Conservation (phyloP, 2,113 vertebrate genomes). For the Acrocephalus kingi region DNA sequence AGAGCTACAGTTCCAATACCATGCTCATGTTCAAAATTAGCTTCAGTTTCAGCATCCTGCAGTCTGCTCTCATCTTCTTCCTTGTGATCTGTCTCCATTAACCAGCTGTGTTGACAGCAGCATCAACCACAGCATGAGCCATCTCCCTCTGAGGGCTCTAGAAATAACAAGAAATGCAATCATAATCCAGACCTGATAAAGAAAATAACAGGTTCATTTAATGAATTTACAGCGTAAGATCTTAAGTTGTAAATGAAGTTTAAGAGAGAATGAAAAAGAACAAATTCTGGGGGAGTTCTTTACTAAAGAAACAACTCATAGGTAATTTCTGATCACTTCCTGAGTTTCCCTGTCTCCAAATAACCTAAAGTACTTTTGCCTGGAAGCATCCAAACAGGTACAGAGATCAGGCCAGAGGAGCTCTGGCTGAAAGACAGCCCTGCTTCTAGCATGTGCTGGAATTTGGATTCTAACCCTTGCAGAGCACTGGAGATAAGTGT, state of each 20-base stretch:
- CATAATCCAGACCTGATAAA: neutral
- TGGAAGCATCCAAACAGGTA: neutral
- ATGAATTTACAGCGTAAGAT: neutral
- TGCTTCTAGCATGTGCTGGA: neutral
- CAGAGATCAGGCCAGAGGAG: neutral
- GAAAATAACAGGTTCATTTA: neutral
- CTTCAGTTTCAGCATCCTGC: neutral
- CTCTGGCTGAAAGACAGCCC: neutral
- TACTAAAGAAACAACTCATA: neutral
- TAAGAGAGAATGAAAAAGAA: neutral
- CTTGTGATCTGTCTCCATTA: neutral
- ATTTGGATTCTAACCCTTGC: neutral
- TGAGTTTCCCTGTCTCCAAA: neutral
- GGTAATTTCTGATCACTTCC: neutral
- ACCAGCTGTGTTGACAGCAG: slow-evolving; percentile 26
- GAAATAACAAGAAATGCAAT: slow-evolving; percentile 2
- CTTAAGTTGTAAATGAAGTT: neutral
- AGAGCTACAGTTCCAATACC: neutral
- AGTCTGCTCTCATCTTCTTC: neutral
- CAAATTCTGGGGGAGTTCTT: neutral
- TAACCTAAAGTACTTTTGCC: neutral
- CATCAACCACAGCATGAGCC: neutral
- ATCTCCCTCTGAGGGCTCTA: neutral
- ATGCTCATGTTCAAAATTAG: neutral
- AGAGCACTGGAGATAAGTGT: neutral